Percentiles rank a stretch among this genome's conserved stretches.
Evolutionary conservation across 35 echinoderm and acorn worm genomes (phyloP).

Genomic region (Holothuria glaberrima): DNA sequence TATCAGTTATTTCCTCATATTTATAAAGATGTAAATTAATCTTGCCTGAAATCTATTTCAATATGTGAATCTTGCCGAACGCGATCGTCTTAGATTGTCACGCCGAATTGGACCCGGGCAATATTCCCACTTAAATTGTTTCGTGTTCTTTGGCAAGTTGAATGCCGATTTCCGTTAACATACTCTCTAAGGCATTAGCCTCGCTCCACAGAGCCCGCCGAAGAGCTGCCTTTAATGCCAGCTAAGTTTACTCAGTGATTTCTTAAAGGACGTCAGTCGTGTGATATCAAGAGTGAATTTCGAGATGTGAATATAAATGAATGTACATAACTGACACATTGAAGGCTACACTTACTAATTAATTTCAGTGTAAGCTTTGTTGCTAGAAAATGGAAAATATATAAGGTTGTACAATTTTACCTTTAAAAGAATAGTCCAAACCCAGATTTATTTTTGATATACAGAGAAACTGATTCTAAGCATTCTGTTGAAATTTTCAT

Average conservation of each 20-base stretch:
- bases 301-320: neutral
- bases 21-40: conserved; percentile 57
- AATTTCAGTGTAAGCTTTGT: too few species aligned
- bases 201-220: conserved; percentile 34
- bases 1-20: conserved; percentile 34
- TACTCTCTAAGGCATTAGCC: conserved; percentile 29
- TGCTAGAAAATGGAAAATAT: too few species aligned
- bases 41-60: conserved; percentile 56
- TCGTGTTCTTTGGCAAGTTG: conserved; percentile 4
- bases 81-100: conserved; percentile 44
- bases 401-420: too few species aligned
- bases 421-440: too few species aligned
- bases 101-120: conserved; percentile 57
- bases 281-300: too few species aligned
- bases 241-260: conserved; percentile 41
- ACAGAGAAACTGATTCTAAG: too few species aligned
- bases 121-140: conserved; percentile 58
- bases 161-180: neutral
- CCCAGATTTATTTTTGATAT: too few species aligned
- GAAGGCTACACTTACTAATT: neutral
- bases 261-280: conserved; percentile 21
- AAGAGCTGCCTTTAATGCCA: conserved; percentile 37
- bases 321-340: neutral
- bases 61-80: conserved; percentile 40
- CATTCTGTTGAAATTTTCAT: neutral